phyloP scores from a whole-genome alignment of 2,797 vertebrate species.

The Cossypha dichroa region DNA sequence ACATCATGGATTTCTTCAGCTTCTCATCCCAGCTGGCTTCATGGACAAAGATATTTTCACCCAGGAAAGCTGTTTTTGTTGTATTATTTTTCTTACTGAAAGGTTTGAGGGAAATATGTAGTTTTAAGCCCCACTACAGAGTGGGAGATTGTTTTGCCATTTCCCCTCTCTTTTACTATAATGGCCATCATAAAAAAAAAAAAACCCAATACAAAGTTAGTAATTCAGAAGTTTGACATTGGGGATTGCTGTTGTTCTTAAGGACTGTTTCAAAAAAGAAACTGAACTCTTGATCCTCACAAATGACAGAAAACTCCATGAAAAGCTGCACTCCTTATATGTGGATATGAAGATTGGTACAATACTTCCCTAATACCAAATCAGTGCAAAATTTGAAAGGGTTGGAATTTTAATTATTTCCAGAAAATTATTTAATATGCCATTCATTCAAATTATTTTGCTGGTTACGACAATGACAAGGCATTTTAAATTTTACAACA shows the following conservation, averaged over 20 bases:
- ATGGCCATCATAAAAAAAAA: neutral
- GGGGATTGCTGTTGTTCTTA: neutral
- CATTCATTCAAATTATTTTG: neutral
- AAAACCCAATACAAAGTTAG: neutral
- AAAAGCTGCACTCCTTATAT: neutral
- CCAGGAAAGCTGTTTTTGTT: neutral
- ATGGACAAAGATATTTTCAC: neutral
- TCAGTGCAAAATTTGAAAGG: neutral
- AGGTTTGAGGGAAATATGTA: rapidly evolving
- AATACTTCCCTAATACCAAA: neutral
- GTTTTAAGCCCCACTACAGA: neutral
- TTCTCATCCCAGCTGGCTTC: neutral
- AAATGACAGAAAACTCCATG: neutral
- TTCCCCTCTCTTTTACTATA: rapidly evolving
- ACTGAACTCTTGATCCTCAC: neutral
- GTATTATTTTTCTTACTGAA: neutral
- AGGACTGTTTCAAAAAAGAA: neutral
- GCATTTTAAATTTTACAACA: neutral
- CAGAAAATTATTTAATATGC: neutral
- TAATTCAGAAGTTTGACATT: rapidly evolving
- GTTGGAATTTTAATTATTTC: neutral
- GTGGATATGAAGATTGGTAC: neutral
- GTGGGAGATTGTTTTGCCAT: neutral
- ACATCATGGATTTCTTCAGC: rapidly evolving
- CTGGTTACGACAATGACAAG: neutral